phyloP scores from a whole-genome alignment of 2,888 invertebrate species.

The Ophion slaviceki region DNA sequence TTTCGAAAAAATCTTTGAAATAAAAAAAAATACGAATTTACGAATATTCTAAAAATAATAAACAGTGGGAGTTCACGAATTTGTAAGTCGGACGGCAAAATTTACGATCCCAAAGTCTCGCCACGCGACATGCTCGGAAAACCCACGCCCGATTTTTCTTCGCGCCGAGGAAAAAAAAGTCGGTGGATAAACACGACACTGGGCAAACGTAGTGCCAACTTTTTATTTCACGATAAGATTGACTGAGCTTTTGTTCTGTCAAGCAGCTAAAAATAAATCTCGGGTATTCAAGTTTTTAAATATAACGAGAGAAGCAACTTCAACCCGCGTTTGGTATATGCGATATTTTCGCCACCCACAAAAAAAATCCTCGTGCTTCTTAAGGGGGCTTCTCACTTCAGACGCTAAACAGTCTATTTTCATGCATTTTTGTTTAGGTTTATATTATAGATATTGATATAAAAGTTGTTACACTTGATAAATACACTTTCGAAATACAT shows the following conservation, averaged over 20 bases:
- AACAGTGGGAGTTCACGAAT: background rate
- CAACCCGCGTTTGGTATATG: background rate
- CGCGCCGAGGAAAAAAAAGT: background rate
- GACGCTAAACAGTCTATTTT: too few species aligned
- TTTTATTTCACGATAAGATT: background rate
- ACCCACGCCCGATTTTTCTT: conserved; percentile 9
- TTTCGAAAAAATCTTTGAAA: background rate
- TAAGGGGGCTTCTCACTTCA: too few species aligned
- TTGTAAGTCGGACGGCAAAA: conserved; percentile 4
- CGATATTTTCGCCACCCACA: background rate
- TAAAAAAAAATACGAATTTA: conserved; percentile 16
- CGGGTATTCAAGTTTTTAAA: background rate
- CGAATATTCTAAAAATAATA: conserved; percentile 47
- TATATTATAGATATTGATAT: too few species aligned
- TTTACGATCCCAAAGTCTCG: conserved; percentile 23
- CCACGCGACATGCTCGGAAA: conserved; percentile 28
- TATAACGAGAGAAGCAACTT: background rate
- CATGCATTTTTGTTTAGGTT: too few species aligned
- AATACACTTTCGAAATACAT: too few species aligned
- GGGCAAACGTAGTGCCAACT: background rate
- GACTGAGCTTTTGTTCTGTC: conserved; percentile 7
- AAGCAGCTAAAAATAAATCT: background rate
- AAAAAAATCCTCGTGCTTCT: background rate
- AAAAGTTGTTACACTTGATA: too few species aligned
- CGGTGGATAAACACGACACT: background rate